Base-by-base conservation (phyloP, 2,797 vertebrate species). In the Knipowitschia caucasica region DNA sequence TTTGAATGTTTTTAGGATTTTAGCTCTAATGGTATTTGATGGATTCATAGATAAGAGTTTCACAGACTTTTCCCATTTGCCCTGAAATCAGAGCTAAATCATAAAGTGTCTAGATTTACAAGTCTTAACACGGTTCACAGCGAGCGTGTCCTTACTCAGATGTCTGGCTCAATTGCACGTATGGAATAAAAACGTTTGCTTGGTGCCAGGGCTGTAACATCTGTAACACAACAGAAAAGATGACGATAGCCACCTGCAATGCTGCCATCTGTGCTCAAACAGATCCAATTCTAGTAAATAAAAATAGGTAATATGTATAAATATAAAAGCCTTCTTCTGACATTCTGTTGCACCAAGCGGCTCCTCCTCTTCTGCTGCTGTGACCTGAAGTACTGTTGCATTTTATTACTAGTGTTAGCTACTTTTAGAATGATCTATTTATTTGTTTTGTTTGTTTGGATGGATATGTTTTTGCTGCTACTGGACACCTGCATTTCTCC, bases 71-170 rank as follows among this genome's bases (percentile, higher is more conserved):
- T 56, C 52, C 47, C 51, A 47, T 57, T 17, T n/a, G 52, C 25
- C 9, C 55, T 70, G 33, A 69, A 46, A 54, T 66, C 31, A 31
- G n/a, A 45, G 63, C 31, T 51, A 58, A 73, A 83, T 67, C 63
- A 69, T 74, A 80, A 80, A 84, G 52, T 15, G 45, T 51, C 43
- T 5, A 50, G 56, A 30, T 81, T 85, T 79, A 83, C 73, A 79
- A 80, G 81, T 66, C 81, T n/a, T 73, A 60, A 77, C 64, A 76
- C 34, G 72, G 79, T 81, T 89, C 81, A 81, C 43, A 30, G 83
- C 73, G 80, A 76, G 62, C 71, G 63, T 77, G 79, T 77, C 68
- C 71, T 85, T 75, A 60, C 73, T 80, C 79, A 75, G 62, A 84
- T 73, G 75, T 76, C 71, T 77, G 77, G 59, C 63, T 71, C 56